These are phyloP conservation scores for Pygoscelis adeliae DNA, from an alignment of 2,113 vertebrate species.

Conservation along the genomic window DNA sequence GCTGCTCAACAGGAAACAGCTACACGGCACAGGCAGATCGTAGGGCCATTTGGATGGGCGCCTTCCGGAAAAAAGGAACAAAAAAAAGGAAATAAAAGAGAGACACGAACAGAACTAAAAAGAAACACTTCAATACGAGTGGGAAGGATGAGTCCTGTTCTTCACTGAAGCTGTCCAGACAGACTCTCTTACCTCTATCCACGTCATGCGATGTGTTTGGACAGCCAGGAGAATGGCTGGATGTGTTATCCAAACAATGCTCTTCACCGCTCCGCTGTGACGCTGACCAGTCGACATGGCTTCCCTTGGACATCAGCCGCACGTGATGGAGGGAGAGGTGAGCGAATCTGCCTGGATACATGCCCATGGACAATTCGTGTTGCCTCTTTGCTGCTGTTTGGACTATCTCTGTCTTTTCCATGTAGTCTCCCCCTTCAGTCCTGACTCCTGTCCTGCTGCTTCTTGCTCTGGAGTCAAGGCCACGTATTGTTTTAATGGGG, in stretches of 20 bases:
- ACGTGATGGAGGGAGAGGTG: background rate
- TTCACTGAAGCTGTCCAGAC: background rate
- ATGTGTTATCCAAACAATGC: background rate
- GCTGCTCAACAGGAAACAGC: background rate
- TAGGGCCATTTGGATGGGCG: background rate
- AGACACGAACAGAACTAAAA: background rate
- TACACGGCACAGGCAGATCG: background rate
- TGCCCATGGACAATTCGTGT: background rate
- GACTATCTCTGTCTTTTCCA: background rate
- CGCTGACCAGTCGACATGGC: background rate
- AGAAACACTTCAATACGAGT: rapidly evolving
- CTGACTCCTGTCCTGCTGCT: background rate
- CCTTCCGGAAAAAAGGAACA: background rate
- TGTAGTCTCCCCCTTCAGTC: background rate
- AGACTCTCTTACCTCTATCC: background rate
- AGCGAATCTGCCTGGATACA: background rate
- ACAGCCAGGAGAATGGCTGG: background rate
- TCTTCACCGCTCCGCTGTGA: background rate
- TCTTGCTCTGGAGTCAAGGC: background rate
- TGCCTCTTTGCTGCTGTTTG: background rate
- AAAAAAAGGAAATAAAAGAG: background rate
- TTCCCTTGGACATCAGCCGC: background rate
- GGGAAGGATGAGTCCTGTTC: background rate
- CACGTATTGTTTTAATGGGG: background rate
- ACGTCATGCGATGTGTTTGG: background rate